These are phyloP conservation scores for Drosophila tsacasi DNA, from an alignment of 1,140 invertebrate genomes.

Conservation along the genomic window DNA sequence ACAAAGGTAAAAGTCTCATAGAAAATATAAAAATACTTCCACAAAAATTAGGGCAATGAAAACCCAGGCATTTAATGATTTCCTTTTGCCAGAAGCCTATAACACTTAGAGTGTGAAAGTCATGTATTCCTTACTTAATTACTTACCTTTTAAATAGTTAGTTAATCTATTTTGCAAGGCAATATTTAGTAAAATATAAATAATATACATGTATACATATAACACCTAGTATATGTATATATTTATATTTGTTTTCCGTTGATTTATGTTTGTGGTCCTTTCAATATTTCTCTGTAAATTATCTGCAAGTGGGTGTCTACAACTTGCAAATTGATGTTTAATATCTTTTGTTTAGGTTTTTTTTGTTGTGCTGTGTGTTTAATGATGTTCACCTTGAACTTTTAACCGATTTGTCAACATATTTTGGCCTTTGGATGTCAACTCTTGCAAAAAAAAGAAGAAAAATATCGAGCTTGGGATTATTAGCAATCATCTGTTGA, in stretches of 20 bases:
- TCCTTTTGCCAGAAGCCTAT: too few species aligned
- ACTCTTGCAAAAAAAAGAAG: not conserved
- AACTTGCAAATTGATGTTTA: slow-evolving; percentile 6
- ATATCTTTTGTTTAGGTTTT: not conserved
- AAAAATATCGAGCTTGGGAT: not conserved
- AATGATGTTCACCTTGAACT: slow-evolving; percentile 10
- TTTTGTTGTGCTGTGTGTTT: not conserved
- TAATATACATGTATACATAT: not conserved
- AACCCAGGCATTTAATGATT: too few species aligned
- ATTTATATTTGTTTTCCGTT: not conserved
- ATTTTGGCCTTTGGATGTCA: not conserved
- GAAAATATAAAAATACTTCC: too few species aligned
- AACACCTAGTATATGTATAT: too few species aligned
- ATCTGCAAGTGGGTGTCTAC: not conserved
- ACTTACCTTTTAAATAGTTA: not conserved
- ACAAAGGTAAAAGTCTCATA: too few species aligned
- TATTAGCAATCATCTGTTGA: not conserved
- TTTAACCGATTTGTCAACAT: slow-evolving; percentile 12
- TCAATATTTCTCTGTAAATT: not conserved
- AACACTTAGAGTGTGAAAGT: not conserved
- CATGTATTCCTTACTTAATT: not conserved
- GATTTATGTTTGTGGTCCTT: slow-evolving; percentile 4
- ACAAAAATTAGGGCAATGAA: too few species aligned
- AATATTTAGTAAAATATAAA: not conserved
- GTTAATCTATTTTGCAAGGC: not conserved